These are phyloP conservation scores for Manis crassicaudata DNA, from an alignment of 2,797 vertebrate genomes.

Conservation along the genomic window DNA sequence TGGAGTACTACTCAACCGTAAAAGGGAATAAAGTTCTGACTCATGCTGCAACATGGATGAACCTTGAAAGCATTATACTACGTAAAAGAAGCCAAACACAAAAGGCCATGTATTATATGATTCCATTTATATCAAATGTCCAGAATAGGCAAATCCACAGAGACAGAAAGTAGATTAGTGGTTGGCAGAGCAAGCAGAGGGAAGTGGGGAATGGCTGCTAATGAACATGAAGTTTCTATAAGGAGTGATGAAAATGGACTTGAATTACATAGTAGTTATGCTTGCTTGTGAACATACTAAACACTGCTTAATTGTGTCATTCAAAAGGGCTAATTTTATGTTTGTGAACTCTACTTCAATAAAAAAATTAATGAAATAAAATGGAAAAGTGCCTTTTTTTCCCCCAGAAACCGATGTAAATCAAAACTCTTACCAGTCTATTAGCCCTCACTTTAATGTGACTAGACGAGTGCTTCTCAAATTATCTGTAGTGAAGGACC, in stretches of 20 bases:
- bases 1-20: conserved; percentile 11
- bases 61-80: background rate
- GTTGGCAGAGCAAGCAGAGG: background rate
- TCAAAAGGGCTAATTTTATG: background rate
- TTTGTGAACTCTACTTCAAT: conserved; percentile 19
- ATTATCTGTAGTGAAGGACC: background rate
- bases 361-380: conserved; percentile 31
- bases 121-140: background rate
- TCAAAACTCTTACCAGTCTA: background rate
- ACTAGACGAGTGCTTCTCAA: background rate
- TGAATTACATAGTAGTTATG: background rate
- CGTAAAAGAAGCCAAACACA: conserved; percentile 18
- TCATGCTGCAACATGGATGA: background rate
- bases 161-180: background rate
- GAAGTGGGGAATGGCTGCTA: background rate
- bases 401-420: background rate
- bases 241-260: background rate
- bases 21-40: conserved; percentile 28
- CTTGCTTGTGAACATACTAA: conserved; percentile 8
- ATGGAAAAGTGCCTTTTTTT: background rate
- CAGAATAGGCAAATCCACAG: background rate
- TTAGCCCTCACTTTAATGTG: background rate
- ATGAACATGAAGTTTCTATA: background rate
- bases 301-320: background rate
- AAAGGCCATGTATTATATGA: background rate